These are phyloP conservation scores for Hemibagrus wyckioides DNA, from an alignment of 2,113 vertebrate species.

Conservation along the genomic window DNA sequence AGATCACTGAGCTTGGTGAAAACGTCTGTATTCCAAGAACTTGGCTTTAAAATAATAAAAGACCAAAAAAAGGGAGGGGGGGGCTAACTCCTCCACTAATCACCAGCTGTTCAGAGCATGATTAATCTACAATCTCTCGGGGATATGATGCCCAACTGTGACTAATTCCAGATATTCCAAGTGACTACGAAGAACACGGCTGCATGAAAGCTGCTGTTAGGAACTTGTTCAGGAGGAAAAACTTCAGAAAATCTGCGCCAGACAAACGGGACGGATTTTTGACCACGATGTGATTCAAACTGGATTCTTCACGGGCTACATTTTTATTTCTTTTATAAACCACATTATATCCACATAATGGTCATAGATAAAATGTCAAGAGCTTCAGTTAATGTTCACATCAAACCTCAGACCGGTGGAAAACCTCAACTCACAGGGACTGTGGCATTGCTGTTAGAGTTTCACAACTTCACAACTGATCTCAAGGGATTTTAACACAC, in stretches of 20 bases:
- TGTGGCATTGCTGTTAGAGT: neutral
- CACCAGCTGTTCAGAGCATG: slow-evolving; percentile 31
- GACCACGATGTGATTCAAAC: neutral
- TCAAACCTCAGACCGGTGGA: neutral
- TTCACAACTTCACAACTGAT: no score
- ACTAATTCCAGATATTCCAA: neutral
- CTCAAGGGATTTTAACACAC: neutral
- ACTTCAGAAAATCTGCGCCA: neutral
- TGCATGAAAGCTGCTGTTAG: neutral
- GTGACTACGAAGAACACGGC: neutral
- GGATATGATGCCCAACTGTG: neutral
- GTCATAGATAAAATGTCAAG: neutral
- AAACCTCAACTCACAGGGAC: neutral
- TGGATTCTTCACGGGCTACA: neutral
- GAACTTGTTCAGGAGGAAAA: neutral
- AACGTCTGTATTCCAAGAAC: slow-evolving; percentile 11
- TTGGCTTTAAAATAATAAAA: slow-evolving; percentile 16
- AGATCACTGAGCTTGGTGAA: neutral
- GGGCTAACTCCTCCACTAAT: slow-evolving; percentile 13
- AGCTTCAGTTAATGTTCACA: neutral
- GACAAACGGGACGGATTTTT: neutral
- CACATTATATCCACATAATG: neutral
- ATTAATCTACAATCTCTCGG: slow-evolving; percentile 2
- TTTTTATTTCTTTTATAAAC: neutral
- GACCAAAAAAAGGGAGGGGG: neutral